Evolutionary conservation across 1,140 invertebrate genomes (phyloP).

Genomic region (Parasteatoda tepidariorum): DNA sequence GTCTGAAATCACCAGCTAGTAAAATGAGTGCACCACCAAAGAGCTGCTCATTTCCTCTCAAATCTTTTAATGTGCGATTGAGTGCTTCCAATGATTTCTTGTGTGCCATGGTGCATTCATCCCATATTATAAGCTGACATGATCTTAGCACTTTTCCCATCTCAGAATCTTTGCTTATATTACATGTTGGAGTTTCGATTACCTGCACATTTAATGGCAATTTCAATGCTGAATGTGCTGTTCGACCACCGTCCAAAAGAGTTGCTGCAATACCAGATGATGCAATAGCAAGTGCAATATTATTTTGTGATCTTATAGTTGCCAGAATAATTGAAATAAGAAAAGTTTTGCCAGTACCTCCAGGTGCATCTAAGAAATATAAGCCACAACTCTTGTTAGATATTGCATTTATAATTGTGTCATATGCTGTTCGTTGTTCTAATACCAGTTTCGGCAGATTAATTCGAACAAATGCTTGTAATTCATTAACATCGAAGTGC

Average conservation of each 20-base stretch:
- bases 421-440: background rate
- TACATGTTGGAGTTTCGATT: constrained; percentile 51
- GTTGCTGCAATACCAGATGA: constrained; percentile 73
- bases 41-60: background rate
- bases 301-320: constrained; percentile 55
- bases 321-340: constrained; percentile 63
- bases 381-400: constrained; percentile 18
- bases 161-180: constrained; percentile 24
- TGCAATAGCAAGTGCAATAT: constrained; percentile 69
- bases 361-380: constrained; percentile 61
- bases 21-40: background rate
- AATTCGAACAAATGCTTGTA: background rate
- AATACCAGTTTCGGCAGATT: background rate
- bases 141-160: constrained; percentile 51
- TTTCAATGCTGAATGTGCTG: constrained; percentile 72
- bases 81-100: constrained; percentile 65
- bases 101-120: constrained; percentile 64
- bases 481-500: background rate
- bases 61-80: constrained; percentile 66
- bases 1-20: constrained; percentile 54
- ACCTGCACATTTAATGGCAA: constrained; percentile 65
- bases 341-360: constrained; percentile 67
- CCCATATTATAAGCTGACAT: constrained; percentile 63
- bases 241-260: constrained; percentile 70
- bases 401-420: background rate